Percentiles rank a stretch among this genome's conserved stretches.
phyloP scores from a whole-genome alignment of 2,888 invertebrate species.

The Stenchaetothrips biformis region DNA sequence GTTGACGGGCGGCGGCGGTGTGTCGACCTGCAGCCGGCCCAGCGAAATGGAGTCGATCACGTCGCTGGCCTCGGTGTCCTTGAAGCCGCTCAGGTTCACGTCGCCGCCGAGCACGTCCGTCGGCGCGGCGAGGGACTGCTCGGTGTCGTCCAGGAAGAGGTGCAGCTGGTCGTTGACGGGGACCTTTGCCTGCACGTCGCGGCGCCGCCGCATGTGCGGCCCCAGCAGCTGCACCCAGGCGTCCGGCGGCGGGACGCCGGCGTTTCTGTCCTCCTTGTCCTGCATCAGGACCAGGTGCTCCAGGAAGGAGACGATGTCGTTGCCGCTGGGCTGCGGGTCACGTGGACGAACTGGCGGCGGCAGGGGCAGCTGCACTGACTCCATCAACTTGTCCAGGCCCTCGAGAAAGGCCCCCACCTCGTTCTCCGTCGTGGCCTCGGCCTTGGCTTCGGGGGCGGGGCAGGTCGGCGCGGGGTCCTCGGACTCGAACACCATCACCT shows the following conservation, averaged over 20 bases:
- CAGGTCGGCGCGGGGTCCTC: too few relatives aligned
- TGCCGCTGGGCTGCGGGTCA: background rate
- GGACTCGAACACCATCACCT: background rate
- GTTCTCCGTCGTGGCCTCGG: background rate
- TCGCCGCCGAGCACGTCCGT: background rate
- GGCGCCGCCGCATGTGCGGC: background rate
- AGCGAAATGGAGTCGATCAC: background rate
- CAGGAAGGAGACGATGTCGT: background rate
- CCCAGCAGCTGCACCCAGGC: background rate
- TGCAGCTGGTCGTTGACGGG: background rate
- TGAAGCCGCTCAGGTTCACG: background rate
- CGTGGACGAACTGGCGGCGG: background rate
- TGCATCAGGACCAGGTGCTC: background rate
- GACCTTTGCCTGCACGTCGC: background rate
- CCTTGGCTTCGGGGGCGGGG: background rate
- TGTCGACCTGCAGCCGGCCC: background rate
- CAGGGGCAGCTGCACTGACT: too few relatives aligned
- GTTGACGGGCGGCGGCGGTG: background rate
- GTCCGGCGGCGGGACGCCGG: background rate
- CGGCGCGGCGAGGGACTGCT: background rate
- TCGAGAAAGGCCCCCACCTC: too few relatives aligned
- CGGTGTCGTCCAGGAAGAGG: background rate
- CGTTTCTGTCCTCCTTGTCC: background rate
- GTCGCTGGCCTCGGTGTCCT: background rate
- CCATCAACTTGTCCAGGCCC: too few relatives aligned